Evolutionary conservation across 2,888 invertebrate genomes (phyloP).

Genomic region (Mesorhabditis belari): DNA sequence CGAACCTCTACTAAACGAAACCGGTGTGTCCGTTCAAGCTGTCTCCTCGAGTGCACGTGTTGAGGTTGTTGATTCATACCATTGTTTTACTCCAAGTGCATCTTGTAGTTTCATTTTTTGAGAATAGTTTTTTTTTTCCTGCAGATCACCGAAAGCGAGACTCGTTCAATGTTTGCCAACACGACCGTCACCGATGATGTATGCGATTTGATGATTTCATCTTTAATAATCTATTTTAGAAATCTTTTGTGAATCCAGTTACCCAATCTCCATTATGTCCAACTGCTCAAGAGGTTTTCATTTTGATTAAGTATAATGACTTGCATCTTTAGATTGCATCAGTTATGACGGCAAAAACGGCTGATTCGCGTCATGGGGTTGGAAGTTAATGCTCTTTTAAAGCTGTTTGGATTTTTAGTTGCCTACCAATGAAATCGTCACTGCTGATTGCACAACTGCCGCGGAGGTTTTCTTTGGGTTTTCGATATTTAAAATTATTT

Average conservation of each 20-base stretch:
- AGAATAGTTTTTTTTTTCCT: no score
- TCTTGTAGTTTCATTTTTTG: no score
- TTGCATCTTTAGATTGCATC: background rate
- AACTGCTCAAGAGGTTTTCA: background rate
- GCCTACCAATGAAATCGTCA: background rate
- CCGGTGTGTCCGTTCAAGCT: no score
- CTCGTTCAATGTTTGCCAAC: background rate
- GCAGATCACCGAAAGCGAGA: background rate
- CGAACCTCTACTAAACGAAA: background rate
- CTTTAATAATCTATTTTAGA: background rate
- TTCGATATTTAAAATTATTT: no score
- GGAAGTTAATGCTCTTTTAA: no score
- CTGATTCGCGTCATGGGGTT: no score
- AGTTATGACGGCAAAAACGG: no score
- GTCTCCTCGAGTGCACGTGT: background rate
- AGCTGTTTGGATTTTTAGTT: no score
- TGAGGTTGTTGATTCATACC: no score
- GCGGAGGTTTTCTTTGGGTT: background rate
- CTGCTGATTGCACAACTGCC: background rate
- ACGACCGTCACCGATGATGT: background rate
- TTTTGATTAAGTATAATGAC: background rate
- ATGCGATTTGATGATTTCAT: no score
- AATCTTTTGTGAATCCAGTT: background rate
- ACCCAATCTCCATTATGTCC: background rate
- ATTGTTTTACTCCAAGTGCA: background rate